Conservation (phyloP, 2,888 invertebrate species). For the Trissonchulus sp. region DNA sequence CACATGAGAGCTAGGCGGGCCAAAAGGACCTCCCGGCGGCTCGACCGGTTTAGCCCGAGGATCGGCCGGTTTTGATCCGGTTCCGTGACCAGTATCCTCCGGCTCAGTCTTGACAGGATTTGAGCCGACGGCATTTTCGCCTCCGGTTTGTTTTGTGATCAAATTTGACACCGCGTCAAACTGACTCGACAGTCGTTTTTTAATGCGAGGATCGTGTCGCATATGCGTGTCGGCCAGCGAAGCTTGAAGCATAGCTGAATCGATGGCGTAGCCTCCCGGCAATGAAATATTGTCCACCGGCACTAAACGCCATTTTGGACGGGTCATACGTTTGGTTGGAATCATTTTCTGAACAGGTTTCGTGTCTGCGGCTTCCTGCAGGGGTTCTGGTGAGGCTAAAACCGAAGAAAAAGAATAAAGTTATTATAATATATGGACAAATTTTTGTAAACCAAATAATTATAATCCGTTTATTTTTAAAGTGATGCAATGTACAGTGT, state of each 20-base stretch:
- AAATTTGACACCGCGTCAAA: constrained; percentile 31
- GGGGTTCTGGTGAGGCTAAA: constrained; percentile 26
- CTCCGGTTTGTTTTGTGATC: constrained; percentile 10
- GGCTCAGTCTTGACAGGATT: no score
- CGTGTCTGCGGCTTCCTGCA: background rate
- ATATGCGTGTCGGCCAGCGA: constrained; percentile 23
- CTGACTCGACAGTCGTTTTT: constrained; percentile 28
- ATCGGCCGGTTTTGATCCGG: no score
- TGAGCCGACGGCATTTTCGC: no score
- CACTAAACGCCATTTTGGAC: constrained; percentile 23
- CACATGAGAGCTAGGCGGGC: no score
- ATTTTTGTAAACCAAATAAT: no score
- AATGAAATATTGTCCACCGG: constrained; percentile 12
- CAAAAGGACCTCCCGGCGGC: no score
- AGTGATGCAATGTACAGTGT: no score
- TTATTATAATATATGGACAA: no score
- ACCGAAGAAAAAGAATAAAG: background rate
- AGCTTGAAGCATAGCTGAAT: background rate
- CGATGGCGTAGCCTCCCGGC: background rate
- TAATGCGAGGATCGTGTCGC: constrained; percentile 32
- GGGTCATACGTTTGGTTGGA: background rate
- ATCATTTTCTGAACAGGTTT: constrained; percentile 12
- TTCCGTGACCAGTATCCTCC: no score
- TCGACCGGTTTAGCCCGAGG: no score
- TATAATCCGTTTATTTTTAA: no score